These are phyloP conservation scores for Schizopygopsis malacanthus DNA, from an alignment of 2,797 vertebrate genomes.

Conservation along the genomic window DNA sequence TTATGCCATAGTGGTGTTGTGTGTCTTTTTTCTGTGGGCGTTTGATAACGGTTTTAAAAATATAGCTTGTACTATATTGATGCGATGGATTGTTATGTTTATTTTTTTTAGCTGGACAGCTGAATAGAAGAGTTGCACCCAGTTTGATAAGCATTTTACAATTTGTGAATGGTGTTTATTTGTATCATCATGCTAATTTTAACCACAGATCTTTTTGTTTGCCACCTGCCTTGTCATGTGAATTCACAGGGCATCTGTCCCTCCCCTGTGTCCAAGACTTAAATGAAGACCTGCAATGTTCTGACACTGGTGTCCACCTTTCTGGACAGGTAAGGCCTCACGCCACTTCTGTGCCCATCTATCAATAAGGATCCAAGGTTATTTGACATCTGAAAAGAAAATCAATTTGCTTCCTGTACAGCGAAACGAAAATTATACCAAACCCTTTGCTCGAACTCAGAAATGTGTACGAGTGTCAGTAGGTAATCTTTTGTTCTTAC, in stretches of 20 bases:
- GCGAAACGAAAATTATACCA: not conserved
- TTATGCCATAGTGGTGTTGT: constrained; percentile 34
- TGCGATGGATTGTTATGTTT: not conserved
- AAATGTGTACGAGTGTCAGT: not conserved
- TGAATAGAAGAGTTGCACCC: not conserved
- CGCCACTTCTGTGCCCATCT: not conserved
- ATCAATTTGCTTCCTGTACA: constrained; percentile 6
- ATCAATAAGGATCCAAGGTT: constrained; percentile 40
- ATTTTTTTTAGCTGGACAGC: not conserved
- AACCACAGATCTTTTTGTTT: not conserved
- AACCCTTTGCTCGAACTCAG: not conserved
- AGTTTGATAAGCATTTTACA: not conserved
- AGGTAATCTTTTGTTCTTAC: not conserved
- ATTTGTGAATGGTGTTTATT: not conserved
- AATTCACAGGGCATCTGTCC: constrained; percentile 72
- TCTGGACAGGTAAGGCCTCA: constrained; percentile 71
- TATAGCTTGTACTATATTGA: constrained; percentile 36
- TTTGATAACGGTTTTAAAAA: constrained; percentile 47
- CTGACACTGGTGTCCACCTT: constrained; percentile 56
- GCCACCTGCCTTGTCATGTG: constrained; percentile 39
- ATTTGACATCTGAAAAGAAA: constrained; percentile 50
- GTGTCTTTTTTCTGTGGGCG: constrained; percentile 40
- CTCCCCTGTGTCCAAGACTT: constrained; percentile 66
- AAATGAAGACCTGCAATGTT: constrained; percentile 65
- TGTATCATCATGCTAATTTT: not conserved